Conservation (phyloP, 1,140 invertebrate species). For the Rhysida immarginata region DNA sequence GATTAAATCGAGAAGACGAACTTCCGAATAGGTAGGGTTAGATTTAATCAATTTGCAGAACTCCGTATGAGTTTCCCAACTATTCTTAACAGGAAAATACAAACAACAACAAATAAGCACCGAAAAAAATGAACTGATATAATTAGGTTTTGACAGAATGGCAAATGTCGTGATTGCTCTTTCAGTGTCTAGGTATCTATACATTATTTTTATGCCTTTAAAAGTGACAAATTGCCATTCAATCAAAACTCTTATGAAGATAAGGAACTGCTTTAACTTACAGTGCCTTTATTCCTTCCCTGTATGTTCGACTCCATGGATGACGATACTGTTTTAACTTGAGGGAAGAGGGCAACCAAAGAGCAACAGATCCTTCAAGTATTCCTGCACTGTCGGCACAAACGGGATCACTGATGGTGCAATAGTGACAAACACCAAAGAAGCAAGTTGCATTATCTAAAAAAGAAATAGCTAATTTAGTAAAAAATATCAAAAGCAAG, state of each 20-base stretch:
- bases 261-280: too few relatives aligned
- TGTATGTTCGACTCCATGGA: slow-evolving; percentile 82
- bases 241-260: too few relatives aligned
- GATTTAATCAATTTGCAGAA: slow-evolving; percentile 55
- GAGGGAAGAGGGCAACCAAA: slow-evolving; percentile 57
- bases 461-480: not conserved
- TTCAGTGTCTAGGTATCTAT: too few relatives aligned
- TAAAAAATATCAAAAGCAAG: too few relatives aligned
- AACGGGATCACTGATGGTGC: slow-evolving; percentile 59
- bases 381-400: slow-evolving; percentile 48
- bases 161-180: too few relatives aligned
- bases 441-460: slow-evolving; percentile 45
- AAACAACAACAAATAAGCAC: too few relatives aligned
- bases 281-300: slow-evolving; percentile 46
- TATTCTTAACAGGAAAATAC: too few relatives aligned
- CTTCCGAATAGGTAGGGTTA: slow-evolving; percentile 18
- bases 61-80: slow-evolving; percentile 59
- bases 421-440: slow-evolving; percentile 81
- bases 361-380: slow-evolving; percentile 65
- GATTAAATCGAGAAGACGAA: slow-evolving; percentile 64
- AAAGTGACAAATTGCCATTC: too few relatives aligned
- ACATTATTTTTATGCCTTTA: too few relatives aligned
- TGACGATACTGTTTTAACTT: slow-evolving; percentile 48
- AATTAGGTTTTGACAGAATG: too few relatives aligned
- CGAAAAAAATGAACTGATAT: too few relatives aligned